Evolutionary conservation across 1,140 invertebrate species (phyloP).

Genomic region (Drosophila neocordata): DNA sequence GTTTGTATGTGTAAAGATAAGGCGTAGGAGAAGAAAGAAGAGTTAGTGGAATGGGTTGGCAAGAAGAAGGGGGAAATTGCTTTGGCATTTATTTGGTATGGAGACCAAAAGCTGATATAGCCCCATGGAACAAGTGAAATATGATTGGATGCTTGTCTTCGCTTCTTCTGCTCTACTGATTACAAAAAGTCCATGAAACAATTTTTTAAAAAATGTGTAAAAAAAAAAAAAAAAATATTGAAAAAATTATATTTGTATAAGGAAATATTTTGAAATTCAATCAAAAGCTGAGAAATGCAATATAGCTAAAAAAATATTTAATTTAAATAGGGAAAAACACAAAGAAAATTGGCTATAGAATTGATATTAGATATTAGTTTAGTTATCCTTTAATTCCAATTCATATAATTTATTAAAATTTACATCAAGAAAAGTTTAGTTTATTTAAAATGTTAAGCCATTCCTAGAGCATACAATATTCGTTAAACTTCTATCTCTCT

Average conservation of each 20-base stretch:
- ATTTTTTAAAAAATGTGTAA: no score
- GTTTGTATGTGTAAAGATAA: background rate
- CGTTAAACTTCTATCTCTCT: background rate
- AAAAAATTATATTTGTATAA: no score
- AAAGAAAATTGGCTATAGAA: no score
- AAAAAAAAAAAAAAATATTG: no score
- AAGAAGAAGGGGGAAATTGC: background rate
- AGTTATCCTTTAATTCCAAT: no score
- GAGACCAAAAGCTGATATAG: slow-evolving; percentile 22
- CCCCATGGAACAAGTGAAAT: slow-evolving; percentile 39
- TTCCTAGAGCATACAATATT: background rate
- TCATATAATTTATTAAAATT: no score
- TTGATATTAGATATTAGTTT: no score
- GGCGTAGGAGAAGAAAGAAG: background rate
- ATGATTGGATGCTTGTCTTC: slow-evolving; percentile 47
- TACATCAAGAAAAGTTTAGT: no score
- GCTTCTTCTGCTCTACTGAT: background rate
- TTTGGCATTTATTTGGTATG: background rate
- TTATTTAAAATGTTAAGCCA: no score
- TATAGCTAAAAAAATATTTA: no score
- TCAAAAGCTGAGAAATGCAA: background rate
- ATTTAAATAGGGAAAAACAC: no score
- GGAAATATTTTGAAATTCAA: no score
- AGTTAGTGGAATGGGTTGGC: background rate
- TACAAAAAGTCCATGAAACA: background rate